Conservation (phyloP, 2,888 invertebrate species). For the Chloromyia formosa region DNA sequence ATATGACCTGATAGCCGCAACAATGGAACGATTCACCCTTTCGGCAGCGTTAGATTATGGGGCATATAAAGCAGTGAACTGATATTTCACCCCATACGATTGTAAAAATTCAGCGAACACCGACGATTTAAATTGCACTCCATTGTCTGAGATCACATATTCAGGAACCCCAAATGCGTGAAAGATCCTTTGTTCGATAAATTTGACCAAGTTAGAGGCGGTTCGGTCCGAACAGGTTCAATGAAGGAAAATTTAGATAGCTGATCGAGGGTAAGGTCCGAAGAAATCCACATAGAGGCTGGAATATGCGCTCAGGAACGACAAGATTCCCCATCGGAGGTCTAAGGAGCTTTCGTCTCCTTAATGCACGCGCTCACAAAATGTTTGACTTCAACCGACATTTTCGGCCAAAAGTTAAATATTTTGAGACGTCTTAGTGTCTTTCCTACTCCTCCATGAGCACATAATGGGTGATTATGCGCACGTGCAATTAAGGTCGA, state of each 20-base stretch:
- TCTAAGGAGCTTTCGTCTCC: conserved; percentile 1
- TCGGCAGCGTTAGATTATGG: neutral
- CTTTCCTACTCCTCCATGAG: neutral
- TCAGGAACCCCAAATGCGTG: neutral
- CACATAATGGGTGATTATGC: neutral
- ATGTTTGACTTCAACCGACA: neutral
- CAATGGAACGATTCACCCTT: too few species aligned
- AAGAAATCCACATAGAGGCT: too few species aligned
- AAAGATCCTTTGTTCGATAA: neutral
- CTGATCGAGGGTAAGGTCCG: neutral
- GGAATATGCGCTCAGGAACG: neutral
- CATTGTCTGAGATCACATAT: neutral
- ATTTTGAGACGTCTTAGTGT: neutral
- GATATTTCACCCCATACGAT: neutral
- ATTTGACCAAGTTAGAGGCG: neutral
- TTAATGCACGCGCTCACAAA: neutral
- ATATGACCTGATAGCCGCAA: neutral
- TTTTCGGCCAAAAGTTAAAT: neutral
- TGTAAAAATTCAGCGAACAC: neutral
- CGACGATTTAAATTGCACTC: neutral
- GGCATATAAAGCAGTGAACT: neutral
- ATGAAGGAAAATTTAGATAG: neutral
- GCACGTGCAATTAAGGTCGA: neutral
- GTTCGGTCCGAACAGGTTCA: neutral
- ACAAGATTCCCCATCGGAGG: neutral